These are phyloP conservation scores for Mus spicilegus DNA, from an alignment of 2,113 vertebrate species.

Conservation along the genomic window DNA sequence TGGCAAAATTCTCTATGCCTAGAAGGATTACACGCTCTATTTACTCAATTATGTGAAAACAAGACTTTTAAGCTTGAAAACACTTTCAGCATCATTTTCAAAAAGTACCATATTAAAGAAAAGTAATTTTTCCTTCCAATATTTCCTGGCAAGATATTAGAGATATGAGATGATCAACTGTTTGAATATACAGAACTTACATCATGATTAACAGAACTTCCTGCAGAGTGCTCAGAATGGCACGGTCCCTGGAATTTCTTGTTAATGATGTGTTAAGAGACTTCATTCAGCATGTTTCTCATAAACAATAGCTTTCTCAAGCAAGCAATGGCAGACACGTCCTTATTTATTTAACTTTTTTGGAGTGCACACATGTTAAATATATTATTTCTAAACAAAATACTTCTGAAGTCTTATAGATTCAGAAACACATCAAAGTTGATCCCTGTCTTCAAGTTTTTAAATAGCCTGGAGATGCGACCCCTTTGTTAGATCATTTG, in stretches of 20 bases:
- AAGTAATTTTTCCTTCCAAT: slow-evolving; percentile 81
- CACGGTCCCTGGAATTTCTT: slow-evolving; percentile 59
- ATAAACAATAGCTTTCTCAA: not conserved
- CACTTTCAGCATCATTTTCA: slow-evolving; percentile 80
- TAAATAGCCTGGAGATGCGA: not conserved
- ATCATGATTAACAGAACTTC: slow-evolving; percentile 80
- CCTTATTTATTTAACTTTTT: not conserved
- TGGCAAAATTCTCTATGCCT: slow-evolving; percentile 74
- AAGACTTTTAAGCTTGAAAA: slow-evolving; percentile 84
- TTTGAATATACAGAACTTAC: slow-evolving; percentile 82
- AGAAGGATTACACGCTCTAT: slow-evolving; percentile 78
- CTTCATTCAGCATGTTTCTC: slow-evolving; percentile 53
- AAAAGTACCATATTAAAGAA: slow-evolving; percentile 82
- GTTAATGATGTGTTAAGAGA: slow-evolving; percentile 43
- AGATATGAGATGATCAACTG: slow-evolving; percentile 83
- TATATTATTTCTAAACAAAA: not conserved
- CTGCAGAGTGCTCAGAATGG: slow-evolving; percentile 65
- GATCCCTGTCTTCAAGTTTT: not conserved
- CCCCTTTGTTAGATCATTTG: not conserved
- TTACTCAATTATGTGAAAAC: slow-evolving; percentile 84
- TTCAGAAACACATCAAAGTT: not conserved
- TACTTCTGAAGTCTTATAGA: not conserved
- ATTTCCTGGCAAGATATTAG: slow-evolving; percentile 80
- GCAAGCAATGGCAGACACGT: not conserved
- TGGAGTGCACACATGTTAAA: not conserved